These are phyloP conservation scores for Silurus aristotelis DNA, from an alignment of 2,797 vertebrate species.

Conservation along the genomic window DNA sequence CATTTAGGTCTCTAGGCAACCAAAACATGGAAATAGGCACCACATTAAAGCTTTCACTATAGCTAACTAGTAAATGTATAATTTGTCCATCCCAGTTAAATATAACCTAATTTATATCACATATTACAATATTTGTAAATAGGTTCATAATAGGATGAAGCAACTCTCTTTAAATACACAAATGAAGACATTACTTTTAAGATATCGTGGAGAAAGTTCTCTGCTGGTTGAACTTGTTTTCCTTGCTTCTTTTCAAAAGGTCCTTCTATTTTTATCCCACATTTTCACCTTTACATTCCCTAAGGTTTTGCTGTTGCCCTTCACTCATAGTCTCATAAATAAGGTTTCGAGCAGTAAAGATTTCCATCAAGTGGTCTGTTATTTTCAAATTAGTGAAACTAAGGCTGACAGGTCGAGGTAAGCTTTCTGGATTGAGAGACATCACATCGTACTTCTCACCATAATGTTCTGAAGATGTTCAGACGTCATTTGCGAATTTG, in stretches of 20 bases:
- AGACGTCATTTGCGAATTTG: constrained; percentile 13
- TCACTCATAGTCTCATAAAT: neutral
- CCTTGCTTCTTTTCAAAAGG: too few relatives aligned
- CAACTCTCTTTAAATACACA: neutral
- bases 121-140: neutral
- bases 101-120: neutral
- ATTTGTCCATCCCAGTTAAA: neutral
- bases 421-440: constrained; percentile 22
- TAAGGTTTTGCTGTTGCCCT: neutral
- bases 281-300: neutral
- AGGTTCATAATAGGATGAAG: neutral
- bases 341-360: neutral
- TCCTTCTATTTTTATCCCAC: neutral
- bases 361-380: neutral
- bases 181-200: neutral
- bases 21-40: neutral
- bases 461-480: neutral
- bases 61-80: neutral
- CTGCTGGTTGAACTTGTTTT: neutral
- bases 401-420: neutral
- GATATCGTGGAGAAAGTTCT: neutral
- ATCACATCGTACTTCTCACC: constrained; percentile 5
- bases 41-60: neutral
- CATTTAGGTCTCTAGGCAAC: constrained; percentile 20
- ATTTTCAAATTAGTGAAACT: constrained; percentile 4